Evolutionary conservation across 2,113 vertebrate species (phyloP), one percentile per base, ranked within the genome.

Genomic region (Rhinoptilus africanus): DNA sequence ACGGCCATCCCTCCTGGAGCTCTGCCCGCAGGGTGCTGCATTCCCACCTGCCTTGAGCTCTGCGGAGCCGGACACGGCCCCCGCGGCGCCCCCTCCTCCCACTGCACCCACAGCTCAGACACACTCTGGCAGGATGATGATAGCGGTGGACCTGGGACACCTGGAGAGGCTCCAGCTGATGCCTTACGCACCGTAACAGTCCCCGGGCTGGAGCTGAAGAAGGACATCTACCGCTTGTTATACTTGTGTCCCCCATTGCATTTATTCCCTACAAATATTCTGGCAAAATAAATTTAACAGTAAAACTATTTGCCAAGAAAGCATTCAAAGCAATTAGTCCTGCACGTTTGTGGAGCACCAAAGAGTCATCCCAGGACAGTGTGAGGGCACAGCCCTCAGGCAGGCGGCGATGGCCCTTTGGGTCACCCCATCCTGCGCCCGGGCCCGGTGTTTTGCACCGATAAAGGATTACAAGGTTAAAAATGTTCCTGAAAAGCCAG

Each of bases 371-470:
- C 35, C 28, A 8, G 6, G 4, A 4, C 1, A 10, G 16, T 4
- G 2, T 1, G 6, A 39, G 30, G 20, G 26, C 57, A 9, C 3
- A 1, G 62, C 62, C 56, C 28, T 13, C 2, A 2, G 34, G 20
- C 8, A 4, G 24, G 56, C 56, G 63, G 66, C 26, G 10, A 28
- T 3, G 14, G 18, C n/a, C 20, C 35, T 48, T 56, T 20, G 23
- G 57, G 17, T 47, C 4, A 0, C 26, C 34, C 12, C 0, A 3
- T 9, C 24, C 32, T 30, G 28, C 0, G 1, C 41, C 30, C 1
- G 2, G 37, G 53, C 34, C 30, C 3, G 8, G 15, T 11, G 53
- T 9, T 71, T 64, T 30, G 48, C 47, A 32, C 37, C 1, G 1
- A 12, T 41, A 62, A 56, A 0, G 1, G 62, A 83, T 35, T 8